A percentile compares a stretch with the other conserved stretches of the same genome.
Evolutionary conservation across 1,140 invertebrate genomes (phyloP).

Genomic region (Nasonia vitripennis): DNA sequence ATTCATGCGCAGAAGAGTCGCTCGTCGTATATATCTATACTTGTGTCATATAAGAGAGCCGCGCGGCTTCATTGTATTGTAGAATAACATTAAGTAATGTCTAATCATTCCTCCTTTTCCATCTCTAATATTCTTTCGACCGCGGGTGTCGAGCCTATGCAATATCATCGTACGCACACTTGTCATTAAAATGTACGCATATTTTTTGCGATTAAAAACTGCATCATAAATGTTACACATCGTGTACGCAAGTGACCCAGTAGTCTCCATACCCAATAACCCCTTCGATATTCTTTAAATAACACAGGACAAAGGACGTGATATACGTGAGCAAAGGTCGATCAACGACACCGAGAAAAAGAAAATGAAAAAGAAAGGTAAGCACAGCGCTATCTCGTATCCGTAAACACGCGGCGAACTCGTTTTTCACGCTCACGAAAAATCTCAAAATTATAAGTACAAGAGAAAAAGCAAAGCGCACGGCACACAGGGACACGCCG

Average conservation of each 20-base stretch:
- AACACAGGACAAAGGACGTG: background rate
- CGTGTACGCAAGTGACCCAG: no score
- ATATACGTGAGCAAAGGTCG: background rate
- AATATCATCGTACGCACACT: background rate
- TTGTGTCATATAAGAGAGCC: constrained; percentile 19
- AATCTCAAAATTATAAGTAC: no score
- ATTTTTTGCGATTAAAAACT: no score
- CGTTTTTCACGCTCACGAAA: background rate
- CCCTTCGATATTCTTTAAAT: no score
- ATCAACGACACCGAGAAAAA: background rate
- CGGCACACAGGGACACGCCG: no score
- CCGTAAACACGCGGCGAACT: background rate
- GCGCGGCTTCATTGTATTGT: constrained; percentile 21
- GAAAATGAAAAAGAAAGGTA: background rate
- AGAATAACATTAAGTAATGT: constrained; percentile 41
- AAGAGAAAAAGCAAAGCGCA: no score
- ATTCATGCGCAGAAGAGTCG: constrained; percentile 9
- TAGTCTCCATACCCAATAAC: no score
- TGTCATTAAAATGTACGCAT: background rate
- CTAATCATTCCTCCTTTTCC: constrained; percentile 16
- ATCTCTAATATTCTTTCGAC: background rate
- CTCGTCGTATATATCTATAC: background rate
- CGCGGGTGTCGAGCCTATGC: no score
- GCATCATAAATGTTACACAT: no score
- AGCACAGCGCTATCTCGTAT: no score